These are phyloP conservation scores for Geodia barretti DNA, from an alignment of 37 sponge, comb jelly and placozoan genomes.

Conservation along the genomic window DNA sequence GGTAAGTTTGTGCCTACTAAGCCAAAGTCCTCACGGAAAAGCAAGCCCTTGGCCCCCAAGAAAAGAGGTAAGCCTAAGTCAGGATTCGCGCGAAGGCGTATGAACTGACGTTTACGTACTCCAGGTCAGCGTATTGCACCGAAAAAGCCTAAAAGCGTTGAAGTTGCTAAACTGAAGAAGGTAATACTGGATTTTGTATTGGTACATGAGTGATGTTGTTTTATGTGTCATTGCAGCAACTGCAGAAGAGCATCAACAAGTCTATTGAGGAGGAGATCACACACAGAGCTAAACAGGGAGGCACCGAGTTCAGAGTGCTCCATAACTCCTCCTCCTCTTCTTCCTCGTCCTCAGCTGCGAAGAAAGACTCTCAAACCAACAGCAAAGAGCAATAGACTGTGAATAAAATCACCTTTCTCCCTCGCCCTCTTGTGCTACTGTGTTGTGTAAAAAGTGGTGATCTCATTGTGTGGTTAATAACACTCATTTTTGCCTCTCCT, in stretches of 20 bases:
- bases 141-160: slow-evolving; percentile 29
- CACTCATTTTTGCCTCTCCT: no score
- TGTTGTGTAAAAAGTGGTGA: not conserved
- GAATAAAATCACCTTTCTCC: no score
- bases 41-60: slow-evolving; percentile 36
- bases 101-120: not conserved
- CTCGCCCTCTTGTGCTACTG: no score
- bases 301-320: slow-evolving; percentile 46
- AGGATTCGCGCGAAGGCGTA: not conserved
- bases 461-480: not conserved
- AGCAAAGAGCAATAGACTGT: not conserved
- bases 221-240: slow-evolving; percentile 19
- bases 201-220: not conserved
- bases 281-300: slow-evolving; percentile 30
- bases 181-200: not conserved
- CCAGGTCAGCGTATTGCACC: slow-evolving; percentile 55
- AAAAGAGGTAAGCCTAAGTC: slow-evolving; percentile 27
- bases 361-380: not conserved
- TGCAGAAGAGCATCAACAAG: slow-evolving; percentile 45
- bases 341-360: not conserved
- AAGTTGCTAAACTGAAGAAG: slow-evolving; percentile 38
- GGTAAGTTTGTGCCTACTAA: slow-evolving; percentile 30
- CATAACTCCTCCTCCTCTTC: not conserved
- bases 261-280: slow-evolving; percentile 60
- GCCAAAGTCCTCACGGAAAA: slow-evolving; percentile 12